Conservation (phyloP, 2,113 vertebrate genomes). For the Cariama cristata region DNA sequence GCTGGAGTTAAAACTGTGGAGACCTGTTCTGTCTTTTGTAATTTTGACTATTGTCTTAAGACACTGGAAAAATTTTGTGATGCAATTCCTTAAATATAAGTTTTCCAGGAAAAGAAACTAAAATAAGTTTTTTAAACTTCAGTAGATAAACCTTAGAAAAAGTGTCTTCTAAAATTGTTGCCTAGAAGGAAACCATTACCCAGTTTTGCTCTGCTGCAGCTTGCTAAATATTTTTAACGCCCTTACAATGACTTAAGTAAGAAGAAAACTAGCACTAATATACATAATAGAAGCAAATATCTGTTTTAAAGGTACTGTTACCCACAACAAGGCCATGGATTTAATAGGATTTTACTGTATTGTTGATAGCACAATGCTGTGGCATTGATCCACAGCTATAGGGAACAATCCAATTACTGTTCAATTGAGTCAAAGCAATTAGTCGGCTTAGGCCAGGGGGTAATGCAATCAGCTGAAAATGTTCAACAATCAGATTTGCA, state of each 20-base stretch:
- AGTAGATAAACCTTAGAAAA: background rate
- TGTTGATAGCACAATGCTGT: background rate
- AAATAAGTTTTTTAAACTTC: background rate
- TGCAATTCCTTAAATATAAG: background rate
- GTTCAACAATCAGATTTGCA: constrained; percentile 8
- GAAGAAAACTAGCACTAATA: background rate
- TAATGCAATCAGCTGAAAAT: constrained; percentile 34
- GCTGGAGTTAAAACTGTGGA: background rate
- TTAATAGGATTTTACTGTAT: constrained; percentile 41
- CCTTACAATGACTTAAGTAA: background rate
- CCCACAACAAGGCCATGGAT: constrained; percentile 1
- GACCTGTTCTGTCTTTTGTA: background rate
- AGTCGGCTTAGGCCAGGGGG: constrained; percentile 4
- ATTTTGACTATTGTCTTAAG: background rate
- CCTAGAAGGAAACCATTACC: background rate
- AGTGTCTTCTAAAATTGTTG: background rate
- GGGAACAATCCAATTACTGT: constrained; percentile 43
- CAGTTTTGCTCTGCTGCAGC: background rate
- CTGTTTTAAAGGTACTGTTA: background rate
- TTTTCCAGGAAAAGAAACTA: background rate
- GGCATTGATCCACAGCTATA: constrained; percentile 33
- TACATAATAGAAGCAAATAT: background rate
- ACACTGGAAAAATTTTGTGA: background rate
- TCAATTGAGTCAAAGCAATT: constrained; percentile 38
- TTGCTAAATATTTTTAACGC: background rate